phyloP scores from a whole-genome alignment of 2,797 vertebrate genomes.

The Lutjanus campechanus region DNA sequence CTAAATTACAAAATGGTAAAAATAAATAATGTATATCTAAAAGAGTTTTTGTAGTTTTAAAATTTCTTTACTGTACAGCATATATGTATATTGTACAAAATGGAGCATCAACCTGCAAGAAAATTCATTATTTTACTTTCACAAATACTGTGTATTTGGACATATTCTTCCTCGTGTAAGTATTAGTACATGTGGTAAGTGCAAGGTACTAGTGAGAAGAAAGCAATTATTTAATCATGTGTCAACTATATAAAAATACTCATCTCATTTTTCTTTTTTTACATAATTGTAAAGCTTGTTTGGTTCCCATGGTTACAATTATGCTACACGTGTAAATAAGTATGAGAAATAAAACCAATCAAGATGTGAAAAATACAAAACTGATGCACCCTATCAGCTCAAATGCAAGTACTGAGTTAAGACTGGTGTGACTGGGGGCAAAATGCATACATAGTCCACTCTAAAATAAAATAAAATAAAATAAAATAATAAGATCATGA shows the following conservation, averaged over 20 bases:
- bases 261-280: slow-evolving; percentile 82
- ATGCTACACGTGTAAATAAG: slow-evolving; percentile 77
- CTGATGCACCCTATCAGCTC: slow-evolving; percentile 44
- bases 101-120: slow-evolving; percentile 90
- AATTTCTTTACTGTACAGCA: slow-evolving; percentile 92
- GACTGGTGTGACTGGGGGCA: slow-evolving; percentile 37
- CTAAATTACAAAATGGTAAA: slow-evolving; percentile 99
- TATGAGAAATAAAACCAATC: slow-evolving; percentile 71
- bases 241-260: slow-evolving; percentile 89
- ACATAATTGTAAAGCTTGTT: slow-evolving; percentile 85
- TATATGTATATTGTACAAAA: slow-evolving; percentile 95
- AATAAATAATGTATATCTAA: slow-evolving; percentile 99
- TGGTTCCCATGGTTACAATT: slow-evolving; percentile 82
- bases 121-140: slow-evolving; percentile 88
- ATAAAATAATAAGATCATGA: slow-evolving; percentile 15
- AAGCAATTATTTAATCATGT: slow-evolving; percentile 87
- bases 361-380: slow-evolving; percentile 67
- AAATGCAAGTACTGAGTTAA: slow-evolving; percentile 47
- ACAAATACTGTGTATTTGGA: slow-evolving; percentile 91
- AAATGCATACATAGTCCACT: slow-evolving; percentile 42
- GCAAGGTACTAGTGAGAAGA: slow-evolving; percentile 91
- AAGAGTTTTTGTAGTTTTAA: slow-evolving; percentile 90
- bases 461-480: slow-evolving; percentile 10
- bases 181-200: slow-evolving; percentile 93
- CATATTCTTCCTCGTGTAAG: slow-evolving; percentile 81